A percentile compares a stretch with the other conserved stretches of the same genome.
phyloP scores from a whole-genome alignment of 2,113 vertebrate genomes.

The Naja naja region DNA sequence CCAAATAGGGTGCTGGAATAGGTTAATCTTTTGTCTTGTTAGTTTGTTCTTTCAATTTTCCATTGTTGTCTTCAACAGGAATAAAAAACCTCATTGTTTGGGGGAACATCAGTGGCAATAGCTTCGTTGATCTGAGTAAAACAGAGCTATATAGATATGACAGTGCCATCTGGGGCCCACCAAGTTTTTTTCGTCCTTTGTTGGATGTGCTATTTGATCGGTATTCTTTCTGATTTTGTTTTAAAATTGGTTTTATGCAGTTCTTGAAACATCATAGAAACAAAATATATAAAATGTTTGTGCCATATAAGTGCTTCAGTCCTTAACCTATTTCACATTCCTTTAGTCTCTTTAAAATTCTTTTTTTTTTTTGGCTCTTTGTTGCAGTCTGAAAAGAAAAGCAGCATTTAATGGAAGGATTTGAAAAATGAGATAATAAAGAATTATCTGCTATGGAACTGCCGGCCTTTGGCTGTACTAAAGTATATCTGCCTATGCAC shows the following conservation, averaged over 20 bases:
- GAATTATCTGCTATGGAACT: background rate
- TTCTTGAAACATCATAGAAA: background rate
- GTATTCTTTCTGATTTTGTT: slow-evolving; percentile 61
- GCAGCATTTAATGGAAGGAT: background rate
- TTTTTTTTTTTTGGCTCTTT: background rate
- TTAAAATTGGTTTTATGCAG: background rate
- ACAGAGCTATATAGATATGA: slow-evolving; percentile 77
- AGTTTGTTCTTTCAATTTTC: slow-evolving; percentile 14
- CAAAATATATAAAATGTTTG: too few species aligned
- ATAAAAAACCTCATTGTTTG: slow-evolving; percentile 86
- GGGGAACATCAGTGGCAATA: slow-evolving; percentile 85
- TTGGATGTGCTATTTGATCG: slow-evolving; percentile 76
- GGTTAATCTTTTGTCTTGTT: background rate
- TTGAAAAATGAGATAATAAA: background rate
- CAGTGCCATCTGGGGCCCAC: slow-evolving; percentile 79
- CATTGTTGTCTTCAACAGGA: slow-evolving; percentile 67
- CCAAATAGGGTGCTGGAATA: background rate
- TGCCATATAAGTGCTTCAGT: background rate
- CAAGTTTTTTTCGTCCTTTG: slow-evolving; percentile 69
- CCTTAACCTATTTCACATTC: background rate
- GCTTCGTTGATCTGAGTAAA: slow-evolving; percentile 84
- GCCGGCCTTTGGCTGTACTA: background rate
- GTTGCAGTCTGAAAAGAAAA: background rate
- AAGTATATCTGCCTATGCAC: background rate
- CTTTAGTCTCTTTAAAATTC: background rate